Base-by-base conservation (phyloP, 2,113 vertebrate genomes). In the Beaufortia kweichowensis region DNA sequence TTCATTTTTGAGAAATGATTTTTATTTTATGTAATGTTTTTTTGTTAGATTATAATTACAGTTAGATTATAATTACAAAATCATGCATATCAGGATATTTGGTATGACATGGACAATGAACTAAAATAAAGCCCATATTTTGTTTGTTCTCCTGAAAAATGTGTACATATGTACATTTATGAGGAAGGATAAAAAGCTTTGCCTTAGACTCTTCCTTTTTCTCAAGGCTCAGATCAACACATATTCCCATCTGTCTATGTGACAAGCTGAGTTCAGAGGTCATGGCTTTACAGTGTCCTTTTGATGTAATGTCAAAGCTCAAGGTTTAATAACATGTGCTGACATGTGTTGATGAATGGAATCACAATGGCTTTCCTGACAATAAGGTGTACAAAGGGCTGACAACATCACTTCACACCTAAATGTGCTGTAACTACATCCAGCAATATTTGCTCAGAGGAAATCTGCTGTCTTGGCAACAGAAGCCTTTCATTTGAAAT, bases 381-480 rank as follows among this genome's bases (percentile, higher is more conserved):
- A 50, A 29, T 29, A 68, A 68, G 41, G 41, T 24, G 9, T 28
- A 48, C 24, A 66, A 48, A 66, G 65, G 46, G 65, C 65, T 68
- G 65, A 55, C 46, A 53, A 55, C 50, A 72, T 28, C 23, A 24
- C 29, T 71, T 71, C 53, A 57, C 33, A 9, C 21, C 41, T 72
- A 59, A 72, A 59, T 26, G 53, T 59, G 53, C 17, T 41, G 23
- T 72, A 69, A 53, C 66, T 69, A 53, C 66, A 53, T 21, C 17
- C 28, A 12, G 19, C 53, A 57, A 57, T 72, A 72, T 56, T 43
- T 72, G 50, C 29, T 26, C 31, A 9, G 53, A 59, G 53, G 31
- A 59, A 69, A 72, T 41, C 69, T 72, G 69, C 50, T 72, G 69
- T 59, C 69, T 72, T 72, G 69, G 53, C 69, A 72, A 72, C 69